Evolutionary conservation across 2,797 vertebrate genomes (phyloP).

Genomic region (Smutsia temminckii): DNA sequence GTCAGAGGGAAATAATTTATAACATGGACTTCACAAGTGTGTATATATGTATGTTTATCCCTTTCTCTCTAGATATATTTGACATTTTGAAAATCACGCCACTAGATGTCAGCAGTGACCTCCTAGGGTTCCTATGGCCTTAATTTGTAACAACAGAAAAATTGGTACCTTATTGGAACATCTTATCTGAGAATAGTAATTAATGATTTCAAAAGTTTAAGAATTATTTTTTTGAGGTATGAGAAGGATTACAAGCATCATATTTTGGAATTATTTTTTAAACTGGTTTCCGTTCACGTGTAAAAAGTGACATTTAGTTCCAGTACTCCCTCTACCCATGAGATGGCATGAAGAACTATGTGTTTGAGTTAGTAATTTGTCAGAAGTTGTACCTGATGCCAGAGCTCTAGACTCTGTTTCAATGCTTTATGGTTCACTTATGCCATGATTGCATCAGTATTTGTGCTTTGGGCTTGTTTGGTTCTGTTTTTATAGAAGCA

Average conservation of each 20-base stretch:
- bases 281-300: background rate
- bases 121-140: conserved; percentile 71
- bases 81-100: conserved; percentile 67
- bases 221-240: background rate
- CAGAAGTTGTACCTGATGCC: background rate
- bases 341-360: background rate
- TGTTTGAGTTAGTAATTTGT: background rate
- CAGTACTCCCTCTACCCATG: background rate
- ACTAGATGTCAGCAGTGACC: conserved; percentile 86
- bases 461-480: conserved; percentile 1
- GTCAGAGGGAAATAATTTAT: background rate
- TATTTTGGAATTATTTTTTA: background rate
- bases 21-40: background rate
- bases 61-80: background rate
- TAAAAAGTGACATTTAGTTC: background rate
- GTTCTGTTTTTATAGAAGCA: background rate
- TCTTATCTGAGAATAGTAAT: conserved; percentile 16
- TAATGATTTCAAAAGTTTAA: background rate
- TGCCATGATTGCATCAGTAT: background rate
- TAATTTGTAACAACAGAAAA: conserved; percentile 42
- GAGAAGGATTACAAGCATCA: background rate
- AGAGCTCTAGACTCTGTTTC: background rate
- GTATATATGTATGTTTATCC: background rate
- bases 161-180: conserved; percentile 45
- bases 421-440: background rate